These are phyloP conservation scores for Palaemon carinicauda DNA, from an alignment of 1,140 invertebrate species.

Conservation along the genomic window DNA sequence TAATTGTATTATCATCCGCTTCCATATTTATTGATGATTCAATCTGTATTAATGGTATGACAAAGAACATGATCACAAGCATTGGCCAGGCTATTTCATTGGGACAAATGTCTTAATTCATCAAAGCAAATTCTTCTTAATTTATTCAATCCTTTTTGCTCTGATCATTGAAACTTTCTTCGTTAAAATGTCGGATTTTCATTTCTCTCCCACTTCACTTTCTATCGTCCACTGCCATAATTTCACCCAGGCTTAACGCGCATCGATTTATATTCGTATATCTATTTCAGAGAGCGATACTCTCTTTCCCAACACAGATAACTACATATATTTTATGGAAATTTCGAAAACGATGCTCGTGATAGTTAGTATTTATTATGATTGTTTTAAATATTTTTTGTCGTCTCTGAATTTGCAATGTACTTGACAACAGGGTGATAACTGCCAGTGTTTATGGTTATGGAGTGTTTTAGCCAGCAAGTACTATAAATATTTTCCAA, in stretches of 20 bases:
- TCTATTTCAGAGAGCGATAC: not conserved
- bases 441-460: too few relatives aligned
- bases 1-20: too few relatives aligned
- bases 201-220: not conserved
- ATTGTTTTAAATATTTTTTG: constrained; percentile 23
- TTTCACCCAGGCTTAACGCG: not conserved
- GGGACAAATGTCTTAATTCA: too few relatives aligned
- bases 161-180: not conserved
- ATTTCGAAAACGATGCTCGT: constrained; percentile 28
- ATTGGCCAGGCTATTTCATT: too few relatives aligned
- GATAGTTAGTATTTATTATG: constrained; percentile 14
- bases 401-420: too few relatives aligned
- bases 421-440: too few relatives aligned
- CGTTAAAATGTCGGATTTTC: not conserved
- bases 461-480: too few relatives aligned
- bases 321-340: constrained; percentile 33
- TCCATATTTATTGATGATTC: too few relatives aligned
- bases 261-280: not conserved
- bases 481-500: too few relatives aligned
- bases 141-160: not conserved
- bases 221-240: not conserved
- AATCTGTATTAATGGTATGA: too few relatives aligned
- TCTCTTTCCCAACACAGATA: constrained; percentile 10
- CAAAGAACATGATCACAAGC: too few relatives aligned
- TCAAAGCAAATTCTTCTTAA: not conserved